Evolutionary conservation across 1,140 invertebrate species (phyloP), one percentile per base, ranked within the genome.

Genomic region (Hermetia illucens): DNA sequence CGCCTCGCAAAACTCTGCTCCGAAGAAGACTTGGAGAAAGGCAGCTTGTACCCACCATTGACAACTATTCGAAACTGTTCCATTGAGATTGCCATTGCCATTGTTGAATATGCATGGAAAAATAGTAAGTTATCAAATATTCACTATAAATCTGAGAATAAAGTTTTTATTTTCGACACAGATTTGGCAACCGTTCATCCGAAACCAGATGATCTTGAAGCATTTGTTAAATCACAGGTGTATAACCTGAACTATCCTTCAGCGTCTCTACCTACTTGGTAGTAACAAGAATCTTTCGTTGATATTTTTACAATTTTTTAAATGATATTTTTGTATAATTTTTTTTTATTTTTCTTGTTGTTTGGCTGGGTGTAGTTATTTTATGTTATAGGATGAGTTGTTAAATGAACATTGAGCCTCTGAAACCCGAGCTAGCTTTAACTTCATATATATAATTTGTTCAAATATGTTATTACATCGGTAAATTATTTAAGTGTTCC

Each of bases 11-110:
- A 83, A n/a, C 66, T 86, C 40, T 91, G 96, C 1, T 78, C 75
- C 5, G 71, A 88, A 35, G 69, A 72, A 5, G 82, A 98, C 63
- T 66, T 98, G 25, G 70, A 69, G 0, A 74, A 74, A 39, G 94
- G 94, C n/a, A 82, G 88, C 44, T 70, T 99, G 18, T 99, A 98
- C 58, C 96, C 96, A 12, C 89, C 92, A 0, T 66, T 98, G 8
- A 64, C 71, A n/a, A 74, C 78, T 13, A 93, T 99, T 49, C 74
- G 79, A 43, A 75, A 85, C 33, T 88, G 92, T 35, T 98, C 93
- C 0, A 48, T 92, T 2, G 70, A 75, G 44, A 95, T 98, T 47
- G 94, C 93, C 5, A 71, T 74, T 3, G 70, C 77, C 47, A 65
- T 97, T 40, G 80, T 85, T 20, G 75, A 91, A 43, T 84, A 88